These are phyloP conservation scores for Sycophaga agraensis DNA, from an alignment of 1,140 invertebrate species.

Conservation along the genomic window DNA sequence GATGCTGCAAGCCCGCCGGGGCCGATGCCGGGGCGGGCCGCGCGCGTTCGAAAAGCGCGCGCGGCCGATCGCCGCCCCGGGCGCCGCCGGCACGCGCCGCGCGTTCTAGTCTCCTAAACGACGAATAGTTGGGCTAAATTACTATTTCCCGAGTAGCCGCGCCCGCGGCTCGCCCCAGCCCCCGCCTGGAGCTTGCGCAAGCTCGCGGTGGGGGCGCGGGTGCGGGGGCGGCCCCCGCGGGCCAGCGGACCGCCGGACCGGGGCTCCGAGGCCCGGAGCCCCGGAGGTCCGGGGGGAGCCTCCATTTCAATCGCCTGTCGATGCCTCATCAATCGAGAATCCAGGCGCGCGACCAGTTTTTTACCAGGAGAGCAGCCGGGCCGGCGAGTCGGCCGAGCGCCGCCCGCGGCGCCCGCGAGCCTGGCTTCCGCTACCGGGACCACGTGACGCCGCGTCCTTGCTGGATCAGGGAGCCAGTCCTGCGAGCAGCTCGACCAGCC, in stretches of 20 bases:
- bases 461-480: constrained; percentile 54
- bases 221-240: not conserved
- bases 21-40: no score
- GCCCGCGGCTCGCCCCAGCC: not conserved
- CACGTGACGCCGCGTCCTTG: constrained; percentile 55
- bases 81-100: not conserved
- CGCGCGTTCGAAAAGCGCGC: no score
- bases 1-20: no score
- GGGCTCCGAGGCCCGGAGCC: no score
- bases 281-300: not conserved
- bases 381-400: constrained; percentile 27
- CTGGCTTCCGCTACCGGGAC: constrained; percentile 34
- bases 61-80: not conserved
- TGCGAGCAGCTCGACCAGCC: constrained; percentile 33
- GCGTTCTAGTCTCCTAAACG: constrained; percentile 24
- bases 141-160: not conserved
- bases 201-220: no score
- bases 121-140: constrained; percentile 20
- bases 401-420: constrained; percentile 35
- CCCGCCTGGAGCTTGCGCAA: no score
- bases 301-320: constrained; percentile 48
- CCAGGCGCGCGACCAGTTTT: constrained; percentile 57
- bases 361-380: constrained; percentile 46
- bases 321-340: constrained; percentile 57
- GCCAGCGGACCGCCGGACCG: no score